Conservation (phyloP, 2,797 vertebrate genomes). For the Cryptoprocta ferox region DNA sequence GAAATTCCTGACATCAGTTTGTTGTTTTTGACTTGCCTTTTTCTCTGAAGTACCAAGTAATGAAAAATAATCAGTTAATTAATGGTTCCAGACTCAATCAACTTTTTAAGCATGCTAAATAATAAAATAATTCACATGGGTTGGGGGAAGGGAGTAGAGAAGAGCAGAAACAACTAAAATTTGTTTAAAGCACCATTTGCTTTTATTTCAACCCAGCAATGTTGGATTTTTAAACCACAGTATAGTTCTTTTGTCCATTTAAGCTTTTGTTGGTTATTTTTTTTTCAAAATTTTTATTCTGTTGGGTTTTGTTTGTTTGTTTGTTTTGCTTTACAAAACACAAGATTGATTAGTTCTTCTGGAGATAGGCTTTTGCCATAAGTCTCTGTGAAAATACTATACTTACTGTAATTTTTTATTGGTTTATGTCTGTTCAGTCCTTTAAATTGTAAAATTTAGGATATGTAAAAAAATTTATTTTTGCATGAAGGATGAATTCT, state of each 20-base stretch:
- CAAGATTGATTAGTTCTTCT: background rate
- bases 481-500: background rate
- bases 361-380: background rate
- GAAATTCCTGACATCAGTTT: background rate
- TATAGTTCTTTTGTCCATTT: background rate
- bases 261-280: background rate
- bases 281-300: background rate
- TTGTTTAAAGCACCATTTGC: conserved; percentile 3
- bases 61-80: background rate
- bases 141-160: background rate
- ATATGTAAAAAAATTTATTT: conserved; percentile 40
- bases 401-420: background rate
- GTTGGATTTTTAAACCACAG: background rate
- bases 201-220: background rate
- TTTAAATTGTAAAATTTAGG: background rate
- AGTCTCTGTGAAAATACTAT: background rate
- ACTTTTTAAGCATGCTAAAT: background rate
- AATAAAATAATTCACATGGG: background rate
- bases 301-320: background rate
- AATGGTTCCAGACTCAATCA: background rate
- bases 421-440: background rate
- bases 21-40: background rate
- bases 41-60: conserved; percentile 17
- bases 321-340: background rate
- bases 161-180: background rate